Percentiles rank a stretch among this genome's conserved stretches.
Conservation (phyloP, 2,113 vertebrate genomes). For the Psittacula cyanocephala region DNA sequence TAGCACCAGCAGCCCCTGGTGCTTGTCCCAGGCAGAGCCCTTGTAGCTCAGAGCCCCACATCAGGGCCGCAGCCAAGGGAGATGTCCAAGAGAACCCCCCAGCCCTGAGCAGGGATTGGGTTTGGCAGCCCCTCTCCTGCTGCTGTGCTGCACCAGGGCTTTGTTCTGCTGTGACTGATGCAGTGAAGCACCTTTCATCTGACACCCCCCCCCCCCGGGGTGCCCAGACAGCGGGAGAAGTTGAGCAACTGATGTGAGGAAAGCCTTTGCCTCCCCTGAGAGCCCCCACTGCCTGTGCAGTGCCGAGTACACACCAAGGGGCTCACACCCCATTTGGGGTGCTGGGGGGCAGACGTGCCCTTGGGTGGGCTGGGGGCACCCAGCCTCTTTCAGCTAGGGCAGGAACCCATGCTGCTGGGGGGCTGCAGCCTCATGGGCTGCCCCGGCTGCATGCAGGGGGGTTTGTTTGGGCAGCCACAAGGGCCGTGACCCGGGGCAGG, state of each 20-base stretch:
- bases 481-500: background rate
- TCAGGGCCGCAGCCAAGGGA: background rate
- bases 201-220: accelerated
- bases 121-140: accelerated
- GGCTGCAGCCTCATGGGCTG: background rate
- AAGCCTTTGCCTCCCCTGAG: background rate
- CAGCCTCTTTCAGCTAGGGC: background rate
- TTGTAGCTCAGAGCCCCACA: background rate
- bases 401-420: background rate
- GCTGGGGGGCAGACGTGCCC: background rate
- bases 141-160: background rate
- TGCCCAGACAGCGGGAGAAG: background rate
- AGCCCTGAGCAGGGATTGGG: accelerated
- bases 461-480: background rate
- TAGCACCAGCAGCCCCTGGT: too few species aligned
- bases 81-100: background rate
- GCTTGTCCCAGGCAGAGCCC: background rate
- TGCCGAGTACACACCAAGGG: accelerated
- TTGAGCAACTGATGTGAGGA: background rate
- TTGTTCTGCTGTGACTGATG: background rate
- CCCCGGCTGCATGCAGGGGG: background rate
- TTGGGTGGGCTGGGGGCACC: background rate
- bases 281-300: accelerated
- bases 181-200: accelerated
- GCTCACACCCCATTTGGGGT: background rate